Base-by-base conservation (phyloP, 2,888 invertebrate species). In the Agonopterix heracliana region DNA sequence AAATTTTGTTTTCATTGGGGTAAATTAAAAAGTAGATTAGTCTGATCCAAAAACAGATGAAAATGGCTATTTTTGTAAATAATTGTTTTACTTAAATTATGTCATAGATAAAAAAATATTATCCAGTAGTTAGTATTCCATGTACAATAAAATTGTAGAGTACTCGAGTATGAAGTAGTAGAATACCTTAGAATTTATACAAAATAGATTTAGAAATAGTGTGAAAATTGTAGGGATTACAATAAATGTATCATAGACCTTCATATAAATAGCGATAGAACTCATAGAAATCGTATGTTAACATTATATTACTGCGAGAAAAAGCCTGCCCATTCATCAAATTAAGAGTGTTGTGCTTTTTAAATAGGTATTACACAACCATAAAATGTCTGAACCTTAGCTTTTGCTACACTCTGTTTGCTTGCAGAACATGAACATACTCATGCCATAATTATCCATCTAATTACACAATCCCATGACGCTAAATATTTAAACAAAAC, bases 101-200 rank as follows among this genome's bases (percentile, higher is more conserved):
- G 79, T 78, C 76, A 81, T 85, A 84, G 77, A 77, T 78, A 71
- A 79, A 54, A 80, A 73, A 54, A 68, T 84, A 81, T 82, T 77
- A 75, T 74, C 81, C 81, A 74, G 77, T 86, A 84, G 85, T 65
- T 86, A 86, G 87, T 78, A 85, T 80, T 80, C 76, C 82, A 81
- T 87, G 86, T 87, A 88, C 84, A 86, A 84, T 85, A 77, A 82
- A 84, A 85, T 79, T 84, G 82, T 87, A 86, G 87, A 81, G 61
- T 82, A 83, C 72, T 78, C 74, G 74, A 78, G 70, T 79, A 78
- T 73, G 68, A 72, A 60, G 79, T 84, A 81, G 80, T 70, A 67
- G 63, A 67, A 69, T 67, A 63, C 84, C 79, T 74, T 87, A 87
- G 87, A 85, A 78, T 87, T 87, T 87, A 85, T 87, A 87, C 87